Base-by-base conservation (phyloP, 2,888 invertebrate species). In the Lacanobia wlatinum region DNA sequence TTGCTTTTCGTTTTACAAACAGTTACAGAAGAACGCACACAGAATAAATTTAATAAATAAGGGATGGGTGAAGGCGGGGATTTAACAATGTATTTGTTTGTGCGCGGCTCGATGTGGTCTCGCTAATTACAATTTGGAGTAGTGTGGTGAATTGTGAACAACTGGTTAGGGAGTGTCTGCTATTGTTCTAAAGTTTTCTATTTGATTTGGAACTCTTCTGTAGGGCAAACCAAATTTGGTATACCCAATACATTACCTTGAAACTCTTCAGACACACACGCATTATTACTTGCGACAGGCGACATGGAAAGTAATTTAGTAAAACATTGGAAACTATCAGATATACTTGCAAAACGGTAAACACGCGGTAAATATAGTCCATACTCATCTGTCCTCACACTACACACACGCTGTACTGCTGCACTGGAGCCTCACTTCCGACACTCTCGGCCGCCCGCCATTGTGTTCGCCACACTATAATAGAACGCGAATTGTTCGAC, bases 401-500 rank as follows among this genome's bases (percentile, higher is more conserved):
- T 50, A 34, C 34, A 34, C 38, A 48, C 53, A n/a, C 23, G 46
- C 61, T 40, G 48, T 53, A 21, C 9, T n/a, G 38, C 23, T 53
- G 50, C 59, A 59, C 43, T 55, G 58, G 52, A 69, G 63, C 40
- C 23, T 59, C 59, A 48, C 68, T 71, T 69, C 80, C 72, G 76
- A 78, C 80, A 78, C 55, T 67, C 77, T 64, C 68, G 63, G 52
- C 60, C 52, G 53, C 46, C 23, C 53, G 55, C 77, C 64, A 83
- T 84, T 82, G 55, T 71, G 48, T 56, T 62, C 16, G 28, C 14
- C 48, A 21, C 50, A 66, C 62, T 76, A 73, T 78, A 78, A 72
- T 76, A 84, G 77, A 73, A 73, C 67, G 63, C 82, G 76, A 80
- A 84, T 81, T 86, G 80, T 82, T 73, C 78, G 70, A 79, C 71